Base-by-base conservation (phyloP, 2,888 invertebrate species). In the Orthosia incerta region DNA sequence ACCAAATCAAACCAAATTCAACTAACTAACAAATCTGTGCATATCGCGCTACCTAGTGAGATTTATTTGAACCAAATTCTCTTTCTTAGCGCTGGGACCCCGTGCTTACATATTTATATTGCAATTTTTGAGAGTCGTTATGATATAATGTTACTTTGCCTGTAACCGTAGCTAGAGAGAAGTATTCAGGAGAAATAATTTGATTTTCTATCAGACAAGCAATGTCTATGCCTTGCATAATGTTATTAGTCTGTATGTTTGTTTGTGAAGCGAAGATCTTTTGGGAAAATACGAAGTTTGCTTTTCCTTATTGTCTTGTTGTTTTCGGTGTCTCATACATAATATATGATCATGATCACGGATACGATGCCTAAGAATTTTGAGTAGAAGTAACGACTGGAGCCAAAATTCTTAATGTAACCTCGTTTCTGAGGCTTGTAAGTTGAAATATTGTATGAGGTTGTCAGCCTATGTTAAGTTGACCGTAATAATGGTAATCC, bases 261-360 rank as follows among this genome's bases (percentile, higher is more conserved):
- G 23, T 79, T 55, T 64, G 55, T 26, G 20, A 45, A 20, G 20
- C 39, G 16, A 56, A 16, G 9, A 74, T 46, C 23, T 61, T 50
- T 53, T 9, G 46, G 39, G 64, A 48, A 75, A 60, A 80, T 76
- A 45, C 20, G 48, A 26, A 53, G 48, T 26, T 51, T n/a, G 18
- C 16, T 64, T 78, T 71, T 81, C 76, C 65, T 81, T 76, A 63
- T 76, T 45, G 48, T 20, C n/a, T 71, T 71, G 56, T 75, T 64
- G 55, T 81, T 71, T 55, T 50, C 13, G 20, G n/a, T 62, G 53
- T 62, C 31, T 45, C 53, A 55, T 75, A 61, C 48, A 53, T 63
- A 72, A 62, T 74, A 75, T 26, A 68, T 73, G 45, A 72, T 20
- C 23, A 61, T 65, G 53, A 66, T 73, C 55, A 51, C 45, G 23